phyloP scores from a whole-genome alignment of 2,797 vertebrate genomes.

The Echiichthys vipera region DNA sequence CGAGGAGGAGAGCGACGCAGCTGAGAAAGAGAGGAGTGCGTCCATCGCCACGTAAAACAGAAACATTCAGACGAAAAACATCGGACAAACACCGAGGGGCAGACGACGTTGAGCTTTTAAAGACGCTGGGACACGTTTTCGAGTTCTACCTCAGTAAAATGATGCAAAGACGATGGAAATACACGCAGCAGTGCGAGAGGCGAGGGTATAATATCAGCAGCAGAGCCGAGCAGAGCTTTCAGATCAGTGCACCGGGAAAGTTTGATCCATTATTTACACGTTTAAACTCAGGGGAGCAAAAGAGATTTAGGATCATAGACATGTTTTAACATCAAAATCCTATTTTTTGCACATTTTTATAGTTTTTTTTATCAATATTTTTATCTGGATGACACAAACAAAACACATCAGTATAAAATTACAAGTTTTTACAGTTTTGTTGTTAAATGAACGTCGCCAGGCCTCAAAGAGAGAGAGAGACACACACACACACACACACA shows the following conservation, averaged over 20 bases:
- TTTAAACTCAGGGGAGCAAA: not conserved
- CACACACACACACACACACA: too few relatives aligned
- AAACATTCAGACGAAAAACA: not conserved
- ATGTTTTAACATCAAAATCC: too few relatives aligned
- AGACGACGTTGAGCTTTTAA: not conserved
- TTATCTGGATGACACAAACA: too few relatives aligned
- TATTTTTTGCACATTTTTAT: too few relatives aligned
- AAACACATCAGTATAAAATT: too few relatives aligned
- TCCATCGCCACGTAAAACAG: constrained; percentile 31
- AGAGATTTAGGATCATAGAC: not conserved
- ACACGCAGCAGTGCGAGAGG: too few relatives aligned
- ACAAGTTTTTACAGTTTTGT: too few relatives aligned
- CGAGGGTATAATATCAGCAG: too few relatives aligned
- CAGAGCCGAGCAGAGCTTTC: not conserved
- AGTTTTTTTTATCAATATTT: too few relatives aligned
- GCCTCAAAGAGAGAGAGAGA: too few relatives aligned
- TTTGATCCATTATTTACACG: not conserved
- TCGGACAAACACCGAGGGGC: not conserved
- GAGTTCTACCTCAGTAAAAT: not conserved
- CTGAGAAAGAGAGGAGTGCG: constrained; percentile 22
- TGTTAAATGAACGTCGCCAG: too few relatives aligned
- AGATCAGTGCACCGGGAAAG: not conserved
- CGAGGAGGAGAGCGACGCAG: constrained; percentile 60
- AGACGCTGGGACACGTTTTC: not conserved
- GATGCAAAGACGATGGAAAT: not conserved